Evolutionary conservation across 2,888 invertebrate species (phyloP), one percentile per base, ranked within the genome.

Genomic region (Drosophila limbata): DNA sequence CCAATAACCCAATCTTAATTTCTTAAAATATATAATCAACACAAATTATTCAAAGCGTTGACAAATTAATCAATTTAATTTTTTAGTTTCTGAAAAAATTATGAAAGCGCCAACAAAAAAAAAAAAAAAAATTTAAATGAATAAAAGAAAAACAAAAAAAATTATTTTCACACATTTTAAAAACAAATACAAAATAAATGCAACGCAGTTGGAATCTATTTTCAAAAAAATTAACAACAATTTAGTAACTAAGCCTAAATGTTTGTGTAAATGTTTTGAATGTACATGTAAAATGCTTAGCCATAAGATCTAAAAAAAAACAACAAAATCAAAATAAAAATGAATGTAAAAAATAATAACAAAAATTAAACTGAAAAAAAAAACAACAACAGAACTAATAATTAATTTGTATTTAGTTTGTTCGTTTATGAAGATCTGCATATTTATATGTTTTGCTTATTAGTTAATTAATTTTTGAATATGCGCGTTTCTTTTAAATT

Each of bases 201-300:
- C 39, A 60, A 21, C 48, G 53, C 68, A 67, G 62, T 62, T 66
- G 57, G n/a, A 76, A 76, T 42, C 56, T 75, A 70, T 63, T 76
- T 75, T 69, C 63, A 53, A 66, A 62, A 71, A 45, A 17, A 77
- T 55, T 52, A 48, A 60, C 50, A 70, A 63, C 50, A 78, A 71
- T 55, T 56, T 73, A 73, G 56, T 52, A 19, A 47, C 11, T 57
- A 47, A 51, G 56, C 39, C 56, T 66, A 51, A 69, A 65, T 84
- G 78, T 87, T 69, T 70, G 86, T 83, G 88, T 85, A 88, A 82
- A 85, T 85, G 86, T 81, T 66, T 78, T 81, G 65, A 73, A 64
- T 70, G 64, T 66, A 80, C 55, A 62, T 74, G 79, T 79, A 66
- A 77, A 81, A 68, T 60, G 64, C 42, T 25, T 68, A 77, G 53